Percentiles rank a stretch among this genome's conserved stretches.
These are phyloP conservation scores for Ranitomeya variabilis DNA, from an alignment of 2,113 vertebrate species.

Conservation along the genomic window DNA sequence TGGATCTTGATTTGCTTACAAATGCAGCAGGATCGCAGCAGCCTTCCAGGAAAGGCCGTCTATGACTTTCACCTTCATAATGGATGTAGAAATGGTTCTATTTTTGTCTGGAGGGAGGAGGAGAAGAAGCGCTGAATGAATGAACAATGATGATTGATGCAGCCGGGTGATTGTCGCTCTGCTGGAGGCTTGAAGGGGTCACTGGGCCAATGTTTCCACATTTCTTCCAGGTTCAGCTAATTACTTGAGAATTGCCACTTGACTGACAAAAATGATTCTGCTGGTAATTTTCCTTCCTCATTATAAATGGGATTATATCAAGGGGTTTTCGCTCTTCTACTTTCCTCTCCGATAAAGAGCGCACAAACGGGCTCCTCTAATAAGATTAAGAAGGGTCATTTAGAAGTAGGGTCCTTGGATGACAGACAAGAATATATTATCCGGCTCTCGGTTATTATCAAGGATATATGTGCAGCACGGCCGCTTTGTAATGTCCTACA, in stretches of 20 bases:
- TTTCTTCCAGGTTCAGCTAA: slow-evolving; percentile 38
- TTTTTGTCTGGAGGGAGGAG: neutral
- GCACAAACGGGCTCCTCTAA: slow-evolving; percentile 66
- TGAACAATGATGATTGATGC: slow-evolving; percentile 33
- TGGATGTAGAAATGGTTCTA: neutral
- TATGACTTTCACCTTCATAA: neutral
- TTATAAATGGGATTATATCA: slow-evolving; percentile 72
- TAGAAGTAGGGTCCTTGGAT: slow-evolving; percentile 60
- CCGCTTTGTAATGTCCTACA: too few species aligned
- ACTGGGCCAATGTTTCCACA: neutral
- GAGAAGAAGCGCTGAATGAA: neutral
- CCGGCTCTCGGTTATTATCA: slow-evolving; percentile 48
- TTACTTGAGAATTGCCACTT: slow-evolving; percentile 55
- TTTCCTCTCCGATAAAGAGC: slow-evolving; percentile 66
- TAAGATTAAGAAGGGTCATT: slow-evolving; percentile 67
- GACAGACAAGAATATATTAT: slow-evolving; percentile 59
- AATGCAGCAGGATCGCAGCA: neutral
- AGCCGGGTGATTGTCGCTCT: neutral
- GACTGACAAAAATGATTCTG: slow-evolving; percentile 69
- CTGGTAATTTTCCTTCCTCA: slow-evolving; percentile 69
- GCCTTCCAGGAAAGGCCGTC: neutral
- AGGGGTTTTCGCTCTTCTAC: slow-evolving; percentile 68
- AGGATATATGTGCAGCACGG: neutral
- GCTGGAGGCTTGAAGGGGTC: slow-evolving; percentile 22
- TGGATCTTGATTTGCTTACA: neutral